Evolutionary conservation across 1,140 invertebrate species (phyloP).

Genomic region (Steinernema feltiae): DNA sequence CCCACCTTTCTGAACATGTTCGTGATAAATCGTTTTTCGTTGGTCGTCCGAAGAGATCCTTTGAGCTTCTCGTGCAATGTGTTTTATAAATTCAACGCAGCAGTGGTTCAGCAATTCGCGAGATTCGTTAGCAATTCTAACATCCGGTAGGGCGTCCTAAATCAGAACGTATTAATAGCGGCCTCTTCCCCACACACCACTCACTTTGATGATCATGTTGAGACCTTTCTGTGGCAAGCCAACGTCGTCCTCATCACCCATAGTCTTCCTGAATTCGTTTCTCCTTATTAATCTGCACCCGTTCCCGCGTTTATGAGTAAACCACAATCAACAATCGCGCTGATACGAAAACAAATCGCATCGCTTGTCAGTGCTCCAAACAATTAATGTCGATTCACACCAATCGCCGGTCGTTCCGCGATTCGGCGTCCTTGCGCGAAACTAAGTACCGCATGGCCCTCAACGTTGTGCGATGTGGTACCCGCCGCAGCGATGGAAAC

Average conservation of each 20-base stretch:
- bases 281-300: no score
- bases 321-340: not conserved
- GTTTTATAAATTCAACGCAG: conserved; percentile 55
- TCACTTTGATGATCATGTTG: conserved; percentile 54
- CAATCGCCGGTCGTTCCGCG: not conserved
- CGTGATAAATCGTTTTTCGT: conserved; percentile 56
- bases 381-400: conserved; percentile 9
- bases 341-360: not conserved
- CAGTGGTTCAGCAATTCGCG: conserved; percentile 53
- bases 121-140: conserved; percentile 56
- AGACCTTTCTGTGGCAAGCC: conserved; percentile 56
- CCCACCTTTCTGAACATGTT: conserved; percentile 56
- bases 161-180: conserved; percentile 1
- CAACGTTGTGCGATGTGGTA: not conserved
- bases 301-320: not conserved
- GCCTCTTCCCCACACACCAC: not conserved
- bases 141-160: conserved; percentile 49
- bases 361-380: not conserved
- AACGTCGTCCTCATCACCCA: conserved; percentile 57
- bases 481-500: not conserved
- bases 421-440: not conserved
- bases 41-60: conserved; percentile 52
- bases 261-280: conserved; percentile 28
- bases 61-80: conserved; percentile 53
- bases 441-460: not conserved